Evolutionary conservation across 2,113 vertebrate species (phyloP).

Genomic region (Pachyramphus minor): DNA sequence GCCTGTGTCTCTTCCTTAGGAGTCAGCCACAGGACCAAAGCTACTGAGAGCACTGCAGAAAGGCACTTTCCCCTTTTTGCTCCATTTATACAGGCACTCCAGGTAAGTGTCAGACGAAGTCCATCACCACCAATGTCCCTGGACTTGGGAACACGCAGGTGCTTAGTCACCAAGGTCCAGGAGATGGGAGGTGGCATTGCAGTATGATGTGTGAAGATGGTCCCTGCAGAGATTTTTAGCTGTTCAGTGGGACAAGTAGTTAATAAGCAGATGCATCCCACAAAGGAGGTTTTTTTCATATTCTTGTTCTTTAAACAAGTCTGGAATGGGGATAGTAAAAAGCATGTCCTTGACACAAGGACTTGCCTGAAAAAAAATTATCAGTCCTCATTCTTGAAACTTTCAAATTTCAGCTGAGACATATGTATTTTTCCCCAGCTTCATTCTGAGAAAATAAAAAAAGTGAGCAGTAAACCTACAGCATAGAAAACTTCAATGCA

Average conservation of each 20-base stretch:
- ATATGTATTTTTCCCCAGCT: background rate
- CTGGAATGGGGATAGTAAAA: background rate
- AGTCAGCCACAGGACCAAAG: background rate
- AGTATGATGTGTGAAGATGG: background rate
- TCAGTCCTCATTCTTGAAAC: background rate
- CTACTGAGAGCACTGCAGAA: background rate
- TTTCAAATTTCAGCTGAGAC: background rate
- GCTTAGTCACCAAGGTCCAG: background rate
- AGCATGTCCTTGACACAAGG: background rate
- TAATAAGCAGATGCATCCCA: background rate
- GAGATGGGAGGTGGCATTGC: background rate
- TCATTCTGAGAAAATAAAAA: background rate
- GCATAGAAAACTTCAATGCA: background rate
- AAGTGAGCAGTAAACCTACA: background rate
- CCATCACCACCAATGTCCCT: background rate
- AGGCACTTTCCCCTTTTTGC: background rate
- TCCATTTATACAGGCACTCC: background rate
- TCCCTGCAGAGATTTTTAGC: background rate
- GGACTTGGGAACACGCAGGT: background rate
- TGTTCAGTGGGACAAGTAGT: background rate
- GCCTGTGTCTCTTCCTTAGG: background rate
- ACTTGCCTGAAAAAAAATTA: background rate
- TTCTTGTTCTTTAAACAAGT: background rate
- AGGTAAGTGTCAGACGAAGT: background rate
- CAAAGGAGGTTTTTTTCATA: accelerated